phyloP scores from a whole-genome alignment of 2,113 vertebrate genomes.

The Lates calcarifer region DNA sequence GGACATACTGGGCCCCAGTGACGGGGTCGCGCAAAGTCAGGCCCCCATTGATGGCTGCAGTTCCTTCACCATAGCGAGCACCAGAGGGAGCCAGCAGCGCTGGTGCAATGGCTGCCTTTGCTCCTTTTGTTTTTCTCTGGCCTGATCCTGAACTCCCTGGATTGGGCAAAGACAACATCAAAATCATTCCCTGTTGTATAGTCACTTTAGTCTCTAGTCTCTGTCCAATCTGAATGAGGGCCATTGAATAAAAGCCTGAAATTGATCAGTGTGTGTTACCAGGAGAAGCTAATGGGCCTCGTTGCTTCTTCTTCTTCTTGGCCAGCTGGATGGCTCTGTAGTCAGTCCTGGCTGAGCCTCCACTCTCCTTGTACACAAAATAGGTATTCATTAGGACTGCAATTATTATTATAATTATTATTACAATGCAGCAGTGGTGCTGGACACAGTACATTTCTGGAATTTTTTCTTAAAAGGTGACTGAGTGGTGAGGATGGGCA shows the following conservation, averaged over 20 bases:
- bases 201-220: neutral
- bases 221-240: neutral
- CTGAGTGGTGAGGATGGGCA: too few relatives aligned
- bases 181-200: neutral
- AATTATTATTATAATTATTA: too few relatives aligned
- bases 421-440: too few relatives aligned
- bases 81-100: slow-evolving; percentile 62
- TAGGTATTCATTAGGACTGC: neutral
- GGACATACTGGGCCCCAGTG: slow-evolving; percentile 89
- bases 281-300: slow-evolving; percentile 78
- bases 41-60: slow-evolving; percentile 82
- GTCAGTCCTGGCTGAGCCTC: slow-evolving; percentile 96
- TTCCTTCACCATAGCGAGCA: slow-evolving; percentile 81
- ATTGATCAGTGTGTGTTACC: slow-evolving; percentile 77
- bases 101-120: slow-evolving; percentile 71
- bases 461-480: too few relatives aligned
- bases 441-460: too few relatives aligned
- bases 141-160: slow-evolving; percentile 80
- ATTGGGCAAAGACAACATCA: slow-evolving; percentile 1
- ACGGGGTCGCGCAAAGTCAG: slow-evolving; percentile 88
- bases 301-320: slow-evolving; percentile 93
- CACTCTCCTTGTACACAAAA: slow-evolving; percentile 86
- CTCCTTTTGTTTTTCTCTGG: slow-evolving; percentile 87
- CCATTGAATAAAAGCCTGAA: neutral
- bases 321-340: slow-evolving; percentile 96